Evolutionary conservation across 2,113 vertebrate genomes (phyloP).

Genomic region (Gallinago paraguaiae): DNA sequence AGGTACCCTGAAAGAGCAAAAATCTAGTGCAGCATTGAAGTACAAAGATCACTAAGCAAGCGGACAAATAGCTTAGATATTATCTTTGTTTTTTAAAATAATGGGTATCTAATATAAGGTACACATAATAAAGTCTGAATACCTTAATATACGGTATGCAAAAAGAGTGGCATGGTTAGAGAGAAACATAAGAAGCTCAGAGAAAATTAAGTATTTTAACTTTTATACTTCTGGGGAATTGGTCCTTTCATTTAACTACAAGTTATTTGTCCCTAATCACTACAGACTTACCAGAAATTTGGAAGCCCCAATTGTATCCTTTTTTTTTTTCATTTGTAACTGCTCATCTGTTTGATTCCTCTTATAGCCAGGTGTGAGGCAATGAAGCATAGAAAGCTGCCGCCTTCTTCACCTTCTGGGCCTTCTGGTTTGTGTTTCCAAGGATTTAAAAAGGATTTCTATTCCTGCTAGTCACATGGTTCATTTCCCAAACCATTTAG

Average conservation of each 20-base stretch:
- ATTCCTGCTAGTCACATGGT: background rate
- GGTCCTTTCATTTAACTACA: background rate
- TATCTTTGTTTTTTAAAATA: background rate
- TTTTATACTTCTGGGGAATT: background rate
- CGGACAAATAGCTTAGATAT: background rate
- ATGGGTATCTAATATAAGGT: background rate
- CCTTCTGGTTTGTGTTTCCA: background rate
- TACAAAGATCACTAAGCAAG: background rate
- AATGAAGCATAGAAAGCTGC: conserved; percentile 25
- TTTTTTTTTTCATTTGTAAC: background rate
- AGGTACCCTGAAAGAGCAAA: background rate
- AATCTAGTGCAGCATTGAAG: background rate
- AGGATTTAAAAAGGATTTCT: conserved; percentile 1
- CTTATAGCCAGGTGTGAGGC: conserved; percentile 7
- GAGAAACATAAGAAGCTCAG: background rate
- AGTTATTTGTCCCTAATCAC: background rate
- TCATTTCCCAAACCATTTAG: conserved; percentile 15
- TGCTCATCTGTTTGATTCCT: conserved; percentile 2
- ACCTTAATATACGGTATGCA: background rate
- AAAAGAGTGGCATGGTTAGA: background rate
- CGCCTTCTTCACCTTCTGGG: background rate
- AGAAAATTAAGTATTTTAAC: background rate
- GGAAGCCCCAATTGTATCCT: background rate
- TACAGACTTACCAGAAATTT: background rate
- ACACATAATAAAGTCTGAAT: background rate